Percentiles rank a stretch among this genome's conserved stretches.
Evolutionary conservation across 1,140 invertebrate species (phyloP).

Genomic region (Laupala kohalensis): DNA sequence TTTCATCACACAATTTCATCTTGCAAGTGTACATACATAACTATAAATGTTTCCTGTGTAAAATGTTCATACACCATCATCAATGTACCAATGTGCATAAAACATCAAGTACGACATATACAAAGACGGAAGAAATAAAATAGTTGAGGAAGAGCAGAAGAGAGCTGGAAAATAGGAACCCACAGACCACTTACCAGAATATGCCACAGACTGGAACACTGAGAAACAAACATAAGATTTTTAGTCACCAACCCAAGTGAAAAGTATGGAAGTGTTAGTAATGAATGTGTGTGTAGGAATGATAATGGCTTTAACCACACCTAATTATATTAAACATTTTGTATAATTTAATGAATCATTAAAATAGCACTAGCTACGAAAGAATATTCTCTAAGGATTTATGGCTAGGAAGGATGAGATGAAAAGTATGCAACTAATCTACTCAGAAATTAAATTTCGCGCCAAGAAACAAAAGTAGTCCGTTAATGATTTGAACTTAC

Average conservation of each 20-base stretch:
- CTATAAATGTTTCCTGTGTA: background rate
- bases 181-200: slow-evolving; percentile 65
- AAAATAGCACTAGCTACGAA: background rate
- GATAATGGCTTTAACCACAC: no score
- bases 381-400: background rate
- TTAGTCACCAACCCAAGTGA: background rate
- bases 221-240: slow-evolving; percentile 27
- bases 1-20: background rate
- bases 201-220: slow-evolving; percentile 90
- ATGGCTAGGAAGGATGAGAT: background rate
- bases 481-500: no score
- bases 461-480: background rate
- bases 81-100: background rate
- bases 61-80: background rate
- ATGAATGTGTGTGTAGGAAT: background rate
- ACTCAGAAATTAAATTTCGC: background rate
- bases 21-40: background rate
- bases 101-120: background rate
- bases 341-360: no score
- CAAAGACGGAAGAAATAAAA: background rate
- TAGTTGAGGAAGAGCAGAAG: background rate
- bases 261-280: background rate
- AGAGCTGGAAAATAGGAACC: background rate
- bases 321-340: no score
- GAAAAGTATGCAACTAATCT: background rate